These are phyloP conservation scores for Olivierus martensii DNA, from an alignment of 1,140 invertebrate species.

Conservation along the genomic window DNA sequence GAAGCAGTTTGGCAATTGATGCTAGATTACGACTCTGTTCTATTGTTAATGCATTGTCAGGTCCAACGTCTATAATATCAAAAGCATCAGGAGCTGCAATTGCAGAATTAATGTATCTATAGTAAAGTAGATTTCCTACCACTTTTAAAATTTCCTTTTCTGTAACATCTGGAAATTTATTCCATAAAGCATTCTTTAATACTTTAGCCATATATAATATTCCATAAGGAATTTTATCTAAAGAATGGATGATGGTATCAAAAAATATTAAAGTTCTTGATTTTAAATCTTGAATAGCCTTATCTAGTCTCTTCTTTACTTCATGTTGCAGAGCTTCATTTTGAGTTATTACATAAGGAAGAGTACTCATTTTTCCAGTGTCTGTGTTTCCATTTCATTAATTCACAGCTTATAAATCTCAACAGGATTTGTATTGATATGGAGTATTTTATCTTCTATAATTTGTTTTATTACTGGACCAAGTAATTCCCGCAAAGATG, in stretches of 20 bases:
- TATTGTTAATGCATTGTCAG: constrained; percentile 46
- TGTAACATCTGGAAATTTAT: constrained; percentile 53
- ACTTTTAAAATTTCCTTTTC: constrained; percentile 65
- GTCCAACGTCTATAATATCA: constrained; percentile 54
- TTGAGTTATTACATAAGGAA: constrained; percentile 52
- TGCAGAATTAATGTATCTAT: constrained; percentile 65
- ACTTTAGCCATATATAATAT: constrained; percentile 61
- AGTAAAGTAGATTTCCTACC: constrained; percentile 65
- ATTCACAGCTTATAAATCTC: constrained; percentile 70
- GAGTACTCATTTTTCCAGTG: constrained; percentile 50
- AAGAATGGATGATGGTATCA: constrained; percentile 43
- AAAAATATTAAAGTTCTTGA: constrained; percentile 50
- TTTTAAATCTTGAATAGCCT: constrained; percentile 45
- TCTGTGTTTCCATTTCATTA: constrained; percentile 58
- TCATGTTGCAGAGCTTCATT: constrained; percentile 54
- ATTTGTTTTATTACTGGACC: constrained; percentile 52
- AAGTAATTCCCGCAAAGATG: constrained; percentile 51
- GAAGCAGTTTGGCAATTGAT: constrained; percentile 65
- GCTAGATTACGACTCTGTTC: constrained; percentile 63
- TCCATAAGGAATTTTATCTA: constrained; percentile 56
- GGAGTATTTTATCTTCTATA: constrained; percentile 48
- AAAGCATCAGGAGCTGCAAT: constrained; percentile 69
- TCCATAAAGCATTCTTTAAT: constrained; percentile 44
- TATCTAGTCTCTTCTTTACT: constrained; percentile 44
- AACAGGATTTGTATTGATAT: constrained; percentile 62